phyloP scores from a whole-genome alignment of 2,888 invertebrate genomes.

The Leptopilina myrica region DNA sequence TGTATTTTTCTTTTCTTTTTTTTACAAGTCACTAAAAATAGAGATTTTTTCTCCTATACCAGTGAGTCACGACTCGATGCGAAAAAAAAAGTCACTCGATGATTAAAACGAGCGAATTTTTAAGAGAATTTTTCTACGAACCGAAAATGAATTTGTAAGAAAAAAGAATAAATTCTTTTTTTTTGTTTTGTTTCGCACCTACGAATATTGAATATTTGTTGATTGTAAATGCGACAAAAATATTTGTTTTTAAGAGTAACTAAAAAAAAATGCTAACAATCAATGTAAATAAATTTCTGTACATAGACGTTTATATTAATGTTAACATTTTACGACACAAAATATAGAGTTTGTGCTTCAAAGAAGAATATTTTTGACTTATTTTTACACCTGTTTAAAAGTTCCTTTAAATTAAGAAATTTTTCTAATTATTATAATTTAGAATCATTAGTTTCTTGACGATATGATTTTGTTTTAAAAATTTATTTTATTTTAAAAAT shows the following conservation, averaged over 20 bases:
- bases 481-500: no score
- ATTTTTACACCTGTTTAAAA: no score
- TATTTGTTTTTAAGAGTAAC: slow-evolving; percentile 2
- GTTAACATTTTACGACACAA: neutral
- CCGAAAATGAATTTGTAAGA: neutral
- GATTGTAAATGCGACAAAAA: neutral
- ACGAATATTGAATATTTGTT: slow-evolving; percentile 8
- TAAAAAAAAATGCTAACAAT: neutral
- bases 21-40: neutral
- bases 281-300: slow-evolving; percentile 36
- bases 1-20: no score
- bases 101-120: slow-evolving; percentile 11
- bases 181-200: neutral
- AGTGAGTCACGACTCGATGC: slow-evolving; percentile 11
- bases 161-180: no score
- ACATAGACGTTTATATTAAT: slow-evolving; percentile 23
- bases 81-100: no score
- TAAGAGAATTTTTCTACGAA: slow-evolving; percentile 13
- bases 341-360: slow-evolving; percentile 18
- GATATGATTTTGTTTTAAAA: no score
- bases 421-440: no score
- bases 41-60: neutral
- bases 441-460: no score
- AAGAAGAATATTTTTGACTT: neutral
- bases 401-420: no score